Percentiles rank a stretch among this genome's conserved stretches.
Evolutionary conservation across 2,797 vertebrate species (phyloP).

Genomic region (Tinamus major): DNA sequence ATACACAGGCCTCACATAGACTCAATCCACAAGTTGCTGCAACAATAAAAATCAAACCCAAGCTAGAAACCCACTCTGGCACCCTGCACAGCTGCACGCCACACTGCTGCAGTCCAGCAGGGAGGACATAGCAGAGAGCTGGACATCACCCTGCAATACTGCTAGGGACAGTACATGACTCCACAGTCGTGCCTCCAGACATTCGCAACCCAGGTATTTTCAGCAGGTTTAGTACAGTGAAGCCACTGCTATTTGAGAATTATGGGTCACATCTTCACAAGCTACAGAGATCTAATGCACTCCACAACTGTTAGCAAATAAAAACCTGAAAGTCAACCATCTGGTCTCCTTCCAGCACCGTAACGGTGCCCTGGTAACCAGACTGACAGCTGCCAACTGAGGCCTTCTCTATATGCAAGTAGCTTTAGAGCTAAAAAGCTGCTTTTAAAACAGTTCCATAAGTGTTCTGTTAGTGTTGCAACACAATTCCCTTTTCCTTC

Average conservation of each 20-base stretch:
- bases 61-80: neutral
- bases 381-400: neutral
- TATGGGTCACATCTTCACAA: neutral
- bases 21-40: neutral
- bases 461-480: neutral
- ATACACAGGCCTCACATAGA: neutral
- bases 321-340: neutral
- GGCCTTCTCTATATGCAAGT: neutral
- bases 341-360: neutral
- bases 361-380: neutral
- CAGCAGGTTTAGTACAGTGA: neutral
- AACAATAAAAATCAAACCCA: neutral
- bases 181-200: neutral
- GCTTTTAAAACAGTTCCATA: neutral
- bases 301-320: neutral
- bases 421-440: neutral
- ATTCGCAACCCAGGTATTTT: neutral
- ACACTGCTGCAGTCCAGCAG: neutral
- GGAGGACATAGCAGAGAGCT: neutral
- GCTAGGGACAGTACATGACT: neutral
- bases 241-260: neutral
- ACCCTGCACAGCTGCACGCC: neutral
- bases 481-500: neutral
- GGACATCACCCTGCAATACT: neutral
- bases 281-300: neutral